Evolutionary conservation across 37 sponge, comb jelly and placozoan genomes (phyloP).

Genomic region (Halichondria panicea): DNA sequence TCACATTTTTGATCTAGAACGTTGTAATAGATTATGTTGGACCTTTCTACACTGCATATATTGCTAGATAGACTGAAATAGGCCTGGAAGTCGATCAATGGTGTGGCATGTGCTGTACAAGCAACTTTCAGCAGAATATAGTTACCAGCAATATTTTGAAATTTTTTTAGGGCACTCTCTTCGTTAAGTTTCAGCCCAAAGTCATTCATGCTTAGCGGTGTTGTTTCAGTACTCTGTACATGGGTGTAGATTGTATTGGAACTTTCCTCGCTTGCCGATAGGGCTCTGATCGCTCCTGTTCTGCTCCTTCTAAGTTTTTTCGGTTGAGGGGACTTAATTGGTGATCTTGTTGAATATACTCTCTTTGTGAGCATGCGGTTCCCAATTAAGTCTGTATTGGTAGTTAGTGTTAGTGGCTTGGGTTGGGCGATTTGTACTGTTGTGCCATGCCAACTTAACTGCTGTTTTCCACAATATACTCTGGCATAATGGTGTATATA

Average conservation of each 20-base stretch:
- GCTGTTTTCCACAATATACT: conserved; percentile 33
- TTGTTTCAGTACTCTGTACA: not conserved
- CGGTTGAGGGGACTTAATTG: not conserved
- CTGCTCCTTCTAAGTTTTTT: not conserved
- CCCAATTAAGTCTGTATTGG: too few relatives aligned
- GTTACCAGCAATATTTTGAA: not conserved
- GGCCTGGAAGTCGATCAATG: conserved; percentile 7
- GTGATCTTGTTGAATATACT: not conserved
- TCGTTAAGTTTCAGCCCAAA: conserved; percentile 10
- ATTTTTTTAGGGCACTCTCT: not conserved
- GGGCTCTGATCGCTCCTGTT: not conserved
- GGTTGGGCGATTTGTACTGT: conserved; percentile 20
- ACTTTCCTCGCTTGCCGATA: not conserved
- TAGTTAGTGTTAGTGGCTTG: not conserved
- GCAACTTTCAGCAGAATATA: conserved; percentile 24
- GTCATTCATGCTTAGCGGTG: conserved; percentile 3
- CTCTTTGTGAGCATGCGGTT: too few relatives aligned
- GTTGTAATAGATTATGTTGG: conserved; percentile 8
- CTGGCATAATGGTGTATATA: conserved; percentile 14
- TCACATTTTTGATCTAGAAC: conserved; percentile 11
- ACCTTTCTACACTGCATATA: not conserved
- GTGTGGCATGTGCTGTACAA: not conserved
- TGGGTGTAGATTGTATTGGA: conserved; percentile 5
- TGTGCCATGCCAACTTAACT: conserved; percentile 33
- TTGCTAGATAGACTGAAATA: conserved; percentile 2